These are phyloP conservation scores for Macrotrachela quadricornifera DNA, from an alignment of 1,140 invertebrate species.

Conservation along the genomic window DNA sequence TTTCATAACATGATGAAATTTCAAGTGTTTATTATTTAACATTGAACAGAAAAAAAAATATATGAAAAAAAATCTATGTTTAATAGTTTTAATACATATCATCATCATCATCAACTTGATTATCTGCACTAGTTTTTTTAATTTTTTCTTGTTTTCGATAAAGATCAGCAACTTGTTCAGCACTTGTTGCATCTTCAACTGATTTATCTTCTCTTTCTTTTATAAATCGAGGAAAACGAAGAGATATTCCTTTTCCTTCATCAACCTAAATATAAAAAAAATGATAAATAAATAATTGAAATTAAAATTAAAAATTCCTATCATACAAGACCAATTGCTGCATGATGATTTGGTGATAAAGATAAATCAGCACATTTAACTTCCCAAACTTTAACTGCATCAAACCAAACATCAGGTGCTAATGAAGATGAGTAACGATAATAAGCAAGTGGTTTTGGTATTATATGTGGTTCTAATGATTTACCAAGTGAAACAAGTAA, in stretches of 20 bases:
- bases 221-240: conserved; percentile 82
- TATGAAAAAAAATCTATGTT: too few species aligned
- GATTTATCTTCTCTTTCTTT: conserved; percentile 77
- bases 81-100: too few species aligned
- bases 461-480: conserved; percentile 39
- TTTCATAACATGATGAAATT: too few species aligned
- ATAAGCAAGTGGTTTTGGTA: conserved; percentile 30
- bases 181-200: conserved; percentile 71
- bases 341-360: conserved; percentile 74
- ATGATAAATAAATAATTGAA: neutral
- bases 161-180: conserved; percentile 45
- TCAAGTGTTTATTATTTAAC: too few species aligned
- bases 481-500: conserved; percentile 51
- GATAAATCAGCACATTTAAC: conserved; percentile 94
- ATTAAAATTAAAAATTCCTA: too few species aligned
- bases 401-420: conserved; percentile 85
- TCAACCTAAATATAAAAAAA: conserved; percentile 41
- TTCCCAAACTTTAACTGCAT: conserved; percentile 79
- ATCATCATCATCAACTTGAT: too few species aligned
- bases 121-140: neutral
- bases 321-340: conserved; percentile 55
- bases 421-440: conserved; percentile 26
- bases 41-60: too few species aligned
- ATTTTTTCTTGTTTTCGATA: neutral
- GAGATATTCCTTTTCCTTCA: conserved; percentile 71